Conservation (phyloP, 2,888 invertebrate genomes). For the Theretra japonica region DNA sequence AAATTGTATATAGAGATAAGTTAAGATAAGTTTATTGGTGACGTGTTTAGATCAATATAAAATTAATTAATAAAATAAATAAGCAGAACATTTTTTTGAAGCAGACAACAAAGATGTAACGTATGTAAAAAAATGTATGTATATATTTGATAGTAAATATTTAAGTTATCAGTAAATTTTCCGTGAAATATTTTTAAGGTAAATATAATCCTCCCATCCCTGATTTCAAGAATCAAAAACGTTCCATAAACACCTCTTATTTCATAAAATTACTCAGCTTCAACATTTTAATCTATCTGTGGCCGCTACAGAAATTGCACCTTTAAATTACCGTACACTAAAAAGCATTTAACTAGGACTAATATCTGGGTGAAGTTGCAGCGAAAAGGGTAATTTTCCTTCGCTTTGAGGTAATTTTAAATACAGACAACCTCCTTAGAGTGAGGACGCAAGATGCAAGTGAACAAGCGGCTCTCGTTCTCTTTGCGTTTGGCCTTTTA, state of each 20-base stretch:
- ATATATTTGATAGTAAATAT: too few species aligned
- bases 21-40: too few species aligned
- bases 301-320: neutral
- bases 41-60: too few species aligned
- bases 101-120: too few species aligned
- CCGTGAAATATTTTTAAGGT: too few species aligned
- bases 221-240: neutral
- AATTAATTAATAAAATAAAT: too few species aligned
- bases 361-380: neutral
- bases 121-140: too few species aligned
- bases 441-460: neutral
- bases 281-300: neutral
- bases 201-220: too few species aligned
- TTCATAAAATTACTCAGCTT: neutral
- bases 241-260: neutral
- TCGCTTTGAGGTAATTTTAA: constrained; percentile 19
- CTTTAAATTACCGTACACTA: neutral
- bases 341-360: neutral
- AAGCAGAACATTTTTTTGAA: too few species aligned
- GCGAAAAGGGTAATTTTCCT: constrained; percentile 17
- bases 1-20: too few species aligned
- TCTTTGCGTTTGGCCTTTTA: neutral
- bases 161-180: too few species aligned
- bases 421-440: constrained; percentile 9
- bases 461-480: neutral